Percentiles rank a stretch among this genome's conserved stretches.
These are phyloP conservation scores for Cromileptes altivelis DNA, from an alignment of 2,113 vertebrate species.

Conservation along the genomic window DNA sequence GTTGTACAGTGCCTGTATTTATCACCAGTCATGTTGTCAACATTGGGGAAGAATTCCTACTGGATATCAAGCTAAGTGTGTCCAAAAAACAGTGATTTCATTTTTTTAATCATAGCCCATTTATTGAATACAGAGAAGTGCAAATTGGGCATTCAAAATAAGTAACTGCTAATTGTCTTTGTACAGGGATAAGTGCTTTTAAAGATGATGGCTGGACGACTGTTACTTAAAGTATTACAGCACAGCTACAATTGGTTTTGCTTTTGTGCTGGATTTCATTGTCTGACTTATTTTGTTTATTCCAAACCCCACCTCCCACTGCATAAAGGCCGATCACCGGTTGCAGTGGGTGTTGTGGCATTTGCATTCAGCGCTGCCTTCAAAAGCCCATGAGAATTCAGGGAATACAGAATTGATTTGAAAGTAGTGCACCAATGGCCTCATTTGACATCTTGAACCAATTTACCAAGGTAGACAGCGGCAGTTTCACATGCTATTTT, in stretches of 20 bases:
- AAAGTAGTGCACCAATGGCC: background rate
- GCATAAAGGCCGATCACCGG: background rate
- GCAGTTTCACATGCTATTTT: background rate
- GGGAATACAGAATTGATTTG: background rate
- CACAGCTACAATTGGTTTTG: background rate
- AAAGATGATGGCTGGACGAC: background rate
- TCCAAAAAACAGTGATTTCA: background rate
- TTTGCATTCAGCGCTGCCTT: background rate
- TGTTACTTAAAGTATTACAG: background rate
- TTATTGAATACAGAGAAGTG: background rate
- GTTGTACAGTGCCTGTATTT: background rate
- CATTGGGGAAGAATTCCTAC: no score
- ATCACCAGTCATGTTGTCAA: background rate
- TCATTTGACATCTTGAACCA: background rate
- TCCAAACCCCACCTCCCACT: background rate
- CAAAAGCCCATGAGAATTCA: background rate
- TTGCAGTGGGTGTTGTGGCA: background rate
- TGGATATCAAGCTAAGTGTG: background rate
- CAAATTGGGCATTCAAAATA: no score
- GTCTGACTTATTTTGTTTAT: background rate
- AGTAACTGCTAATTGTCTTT: background rate
- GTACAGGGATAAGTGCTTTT: background rate
- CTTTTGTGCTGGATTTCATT: background rate
- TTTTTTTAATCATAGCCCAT: background rate
- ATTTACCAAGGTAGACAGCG: background rate